These are phyloP conservation scores for Elysia crispata DNA, from an alignment of 2,888 invertebrate genomes.

Conservation along the genomic window DNA sequence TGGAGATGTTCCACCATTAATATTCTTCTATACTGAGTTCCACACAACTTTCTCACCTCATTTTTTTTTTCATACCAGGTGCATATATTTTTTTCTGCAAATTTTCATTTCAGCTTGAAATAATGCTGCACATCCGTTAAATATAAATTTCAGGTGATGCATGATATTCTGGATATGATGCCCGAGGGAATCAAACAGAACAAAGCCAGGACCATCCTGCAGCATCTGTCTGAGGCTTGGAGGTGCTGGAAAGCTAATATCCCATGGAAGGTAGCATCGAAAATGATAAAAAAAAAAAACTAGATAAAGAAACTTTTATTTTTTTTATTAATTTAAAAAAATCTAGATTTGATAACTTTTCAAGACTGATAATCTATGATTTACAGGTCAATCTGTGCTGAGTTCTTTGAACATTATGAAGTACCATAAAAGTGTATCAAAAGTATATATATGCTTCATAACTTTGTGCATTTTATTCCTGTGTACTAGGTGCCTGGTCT, in stretches of 20 bases:
- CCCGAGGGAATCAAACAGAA: slow-evolving; percentile 99
- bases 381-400: not conserved
- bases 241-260: slow-evolving; percentile 99
- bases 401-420: not conserved
- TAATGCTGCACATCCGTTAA: not conserved
- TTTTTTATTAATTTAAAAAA: too few species aligned
- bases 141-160: slow-evolving; percentile 80
- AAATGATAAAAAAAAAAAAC: too few species aligned
- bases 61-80: not conserved
- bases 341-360: too few species aligned
- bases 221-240: slow-evolving; percentile 99
- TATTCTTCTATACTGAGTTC: too few species aligned
- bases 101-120: not conserved
- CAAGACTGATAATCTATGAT: too few species aligned
- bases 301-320: too few species aligned
- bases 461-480: not conserved
- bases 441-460: too few species aligned
- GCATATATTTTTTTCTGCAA: not conserved
- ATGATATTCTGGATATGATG: slow-evolving; percentile 99
- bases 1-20: too few species aligned
- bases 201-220: slow-evolving; percentile 98
- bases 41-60: too few species aligned
- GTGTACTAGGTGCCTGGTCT: slow-evolving; percentile 89
- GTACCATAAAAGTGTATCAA: too few species aligned
- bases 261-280: slow-evolving; percentile 92